phyloP scores from a whole-genome alignment of 1,140 invertebrate genomes.

The Carposina sasakii region DNA sequence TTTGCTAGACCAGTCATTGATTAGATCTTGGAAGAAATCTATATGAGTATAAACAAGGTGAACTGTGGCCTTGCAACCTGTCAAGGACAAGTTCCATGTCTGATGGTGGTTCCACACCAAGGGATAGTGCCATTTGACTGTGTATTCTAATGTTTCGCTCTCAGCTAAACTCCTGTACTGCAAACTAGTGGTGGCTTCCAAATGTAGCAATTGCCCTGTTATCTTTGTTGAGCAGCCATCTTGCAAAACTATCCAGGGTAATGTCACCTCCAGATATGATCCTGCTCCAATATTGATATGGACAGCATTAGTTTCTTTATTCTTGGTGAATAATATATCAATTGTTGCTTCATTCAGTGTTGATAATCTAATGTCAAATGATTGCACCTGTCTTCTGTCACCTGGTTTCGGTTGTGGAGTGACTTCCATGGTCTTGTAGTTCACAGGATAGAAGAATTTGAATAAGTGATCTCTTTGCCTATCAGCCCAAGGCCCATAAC shows the following conservation, averaged over 20 bases:
- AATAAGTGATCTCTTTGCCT: conserved; percentile 95
- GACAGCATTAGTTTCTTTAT: conserved; percentile 96
- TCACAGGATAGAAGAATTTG: conserved; percentile 96
- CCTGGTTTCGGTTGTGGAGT: conserved; percentile 87
- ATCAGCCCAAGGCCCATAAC: conserved; percentile 99
- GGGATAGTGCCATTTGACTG: conserved; percentile 90
- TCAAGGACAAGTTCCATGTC: conserved; percentile 91
- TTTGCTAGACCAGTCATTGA: conserved; percentile 97
- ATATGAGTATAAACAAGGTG: conserved; percentile 96
- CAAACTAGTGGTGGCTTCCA: conserved; percentile 95
- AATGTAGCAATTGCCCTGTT: conserved; percentile 91
- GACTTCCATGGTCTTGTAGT: conserved; percentile 84
- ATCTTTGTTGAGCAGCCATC: conserved; percentile 93
- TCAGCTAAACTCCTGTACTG: conserved; percentile 93
- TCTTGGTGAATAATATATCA: conserved; percentile 96
- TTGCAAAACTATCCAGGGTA: conserved; percentile 92
- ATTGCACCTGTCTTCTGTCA: conserved; percentile 89
- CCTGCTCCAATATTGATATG: conserved; percentile 95
- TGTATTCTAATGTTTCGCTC: conserved; percentile 96
- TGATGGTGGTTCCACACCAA: conserved; percentile 96
- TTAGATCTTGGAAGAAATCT: conserved; percentile 95
- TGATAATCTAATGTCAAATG: conserved; percentile 93
- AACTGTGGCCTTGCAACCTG: conserved; percentile 94
- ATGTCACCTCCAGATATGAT: conserved; percentile 95
- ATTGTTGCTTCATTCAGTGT: conserved; percentile 94